phyloP scores from a whole-genome alignment of 2,113 vertebrate species.

The Irena cyanogastra region DNA sequence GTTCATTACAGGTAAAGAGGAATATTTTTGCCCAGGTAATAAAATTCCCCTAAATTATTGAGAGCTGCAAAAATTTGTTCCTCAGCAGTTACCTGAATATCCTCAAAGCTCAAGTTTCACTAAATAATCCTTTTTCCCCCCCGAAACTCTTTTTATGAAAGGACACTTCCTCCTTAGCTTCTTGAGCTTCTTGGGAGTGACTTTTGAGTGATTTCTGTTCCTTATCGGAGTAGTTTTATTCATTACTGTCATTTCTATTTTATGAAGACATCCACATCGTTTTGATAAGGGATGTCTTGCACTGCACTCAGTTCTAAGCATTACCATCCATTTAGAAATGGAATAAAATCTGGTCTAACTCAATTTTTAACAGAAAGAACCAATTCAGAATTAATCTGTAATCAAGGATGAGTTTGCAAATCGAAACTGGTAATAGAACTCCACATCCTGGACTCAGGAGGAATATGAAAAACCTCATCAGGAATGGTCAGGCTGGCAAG shows the following conservation, averaged over 20 bases:
- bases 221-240: background rate
- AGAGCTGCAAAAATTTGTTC: background rate
- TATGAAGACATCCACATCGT: background rate
- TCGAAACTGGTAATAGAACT: background rate
- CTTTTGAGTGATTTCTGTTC: background rate
- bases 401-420: background rate
- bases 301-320: background rate
- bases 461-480: background rate
- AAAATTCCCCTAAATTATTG: background rate
- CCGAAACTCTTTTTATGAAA: background rate
- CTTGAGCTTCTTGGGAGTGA: background rate
- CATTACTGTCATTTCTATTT: background rate
- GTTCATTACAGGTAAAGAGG: background rate
- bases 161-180: background rate
- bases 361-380: background rate
- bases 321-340: background rate
- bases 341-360: background rate
- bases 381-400: background rate
- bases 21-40: background rate
- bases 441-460: background rate
- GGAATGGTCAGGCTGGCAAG: background rate
- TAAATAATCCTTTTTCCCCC: fast-evolving
- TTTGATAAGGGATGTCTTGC: background rate
- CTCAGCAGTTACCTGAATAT: background rate
- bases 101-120: background rate